Evolutionary conservation across 2,888 invertebrate genomes (phyloP), one percentile per base, ranked within the genome.

Genomic region (Nemotelus pantherinus): DNA sequence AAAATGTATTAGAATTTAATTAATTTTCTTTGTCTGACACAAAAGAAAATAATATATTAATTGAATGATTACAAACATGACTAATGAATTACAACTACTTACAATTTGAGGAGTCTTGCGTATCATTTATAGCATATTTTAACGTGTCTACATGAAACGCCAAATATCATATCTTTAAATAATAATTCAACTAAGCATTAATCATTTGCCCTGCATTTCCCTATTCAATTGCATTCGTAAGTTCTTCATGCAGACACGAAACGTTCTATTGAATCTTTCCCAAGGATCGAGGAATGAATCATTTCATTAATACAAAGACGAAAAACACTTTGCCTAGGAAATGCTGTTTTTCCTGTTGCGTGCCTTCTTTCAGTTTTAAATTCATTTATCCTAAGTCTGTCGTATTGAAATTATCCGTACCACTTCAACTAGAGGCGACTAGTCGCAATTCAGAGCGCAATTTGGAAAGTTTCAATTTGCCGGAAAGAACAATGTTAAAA

Each of bases 301-400:
- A 53, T 2, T 43, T 71, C 57, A 45, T 57, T 57, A 25, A 9
- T 3, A 47, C 67, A 68, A 65, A 39, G 65, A 65, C 45, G 10
- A 63, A 45, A 47, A 65, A 47, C 6, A 68, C 39, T n/a, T 68
- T 71, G 55, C 57, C 57, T 7, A 43, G 60, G 72, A 72, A 72
- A 72, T 45, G 44, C 41, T 47, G 72, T 72, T 72, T 71, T 72
- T 72, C 72, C 72, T 58, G 58, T 72, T 72, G 72, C 72, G 10
- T 72, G 57, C 58, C 41, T 58, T 60, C 58, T 45, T 45, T 58
- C 47, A 47, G 47, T 60, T 72, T 58, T 47, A 72, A 60, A 58
- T 72, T 58, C 72, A 58, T 72, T 68, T 68, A 68, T 68, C 41
- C 68, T 68, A n/a, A 48, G 4, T 39, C 68, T 68, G 68, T 68